Conservation (phyloP, 2,113 vertebrate genomes). For the Cavia porcellus region DNA sequence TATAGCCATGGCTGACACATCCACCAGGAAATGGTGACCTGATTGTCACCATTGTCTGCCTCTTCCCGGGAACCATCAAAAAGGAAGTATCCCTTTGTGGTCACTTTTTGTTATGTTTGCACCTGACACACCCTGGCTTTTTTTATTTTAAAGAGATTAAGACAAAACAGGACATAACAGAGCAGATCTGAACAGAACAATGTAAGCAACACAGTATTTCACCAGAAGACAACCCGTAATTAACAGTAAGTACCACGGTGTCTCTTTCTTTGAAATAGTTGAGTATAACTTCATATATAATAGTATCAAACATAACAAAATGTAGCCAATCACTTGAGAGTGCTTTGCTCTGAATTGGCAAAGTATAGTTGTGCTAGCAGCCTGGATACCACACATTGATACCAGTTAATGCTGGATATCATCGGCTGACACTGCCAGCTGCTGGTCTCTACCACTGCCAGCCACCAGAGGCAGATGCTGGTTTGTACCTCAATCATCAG, state of each 20-base stretch:
- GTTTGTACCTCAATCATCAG: not conserved
- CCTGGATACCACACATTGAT: not conserved
- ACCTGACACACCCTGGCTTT: too few relatives aligned
- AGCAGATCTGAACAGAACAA: too few relatives aligned
- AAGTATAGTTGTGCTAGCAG: not conserved
- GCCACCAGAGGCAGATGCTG: not conserved
- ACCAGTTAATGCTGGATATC: not conserved
- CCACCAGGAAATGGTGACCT: not conserved
- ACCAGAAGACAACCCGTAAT: too few relatives aligned
- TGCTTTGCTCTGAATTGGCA: not conserved
- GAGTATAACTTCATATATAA: too few relatives aligned
- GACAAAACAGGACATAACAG: too few relatives aligned
- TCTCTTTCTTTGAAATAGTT: too few relatives aligned
- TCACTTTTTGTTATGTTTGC: too few relatives aligned
- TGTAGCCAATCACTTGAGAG: not conserved
- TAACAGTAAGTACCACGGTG: too few relatives aligned
- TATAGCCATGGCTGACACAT: not conserved
- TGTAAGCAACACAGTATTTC: too few relatives aligned
- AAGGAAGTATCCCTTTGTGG: not conserved
- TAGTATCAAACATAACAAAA: too few relatives aligned
- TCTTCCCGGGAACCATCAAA: not conserved
- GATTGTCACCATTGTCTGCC: not conserved
- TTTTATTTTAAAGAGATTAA: too few relatives aligned
- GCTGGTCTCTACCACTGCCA: not conserved
- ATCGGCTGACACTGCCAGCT: not conserved